Conservation (phyloP, 2,113 vertebrate genomes). For the Syngnathus scovelli region DNA sequence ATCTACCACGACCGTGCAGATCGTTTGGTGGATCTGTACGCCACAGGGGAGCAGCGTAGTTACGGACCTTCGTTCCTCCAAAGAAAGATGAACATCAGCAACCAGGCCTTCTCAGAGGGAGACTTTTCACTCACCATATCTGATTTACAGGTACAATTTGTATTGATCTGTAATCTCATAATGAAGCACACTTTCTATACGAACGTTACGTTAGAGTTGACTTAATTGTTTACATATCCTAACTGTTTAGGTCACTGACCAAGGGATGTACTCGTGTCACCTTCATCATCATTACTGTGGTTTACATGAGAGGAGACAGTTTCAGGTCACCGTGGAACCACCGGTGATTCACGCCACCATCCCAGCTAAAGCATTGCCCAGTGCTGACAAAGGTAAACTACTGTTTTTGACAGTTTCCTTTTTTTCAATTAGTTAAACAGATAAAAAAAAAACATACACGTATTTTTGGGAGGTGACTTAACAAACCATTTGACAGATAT, state of each 20-base stretch:
- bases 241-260: constrained; percentile 65
- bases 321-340: constrained; percentile 71
- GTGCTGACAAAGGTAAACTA: constrained; percentile 58
- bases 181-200: no score
- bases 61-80: constrained; percentile 82
- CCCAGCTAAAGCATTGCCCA: constrained; percentile 50
- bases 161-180: no score
- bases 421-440: not conserved
- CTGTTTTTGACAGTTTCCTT: not conserved
- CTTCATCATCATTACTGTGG: constrained; percentile 96
- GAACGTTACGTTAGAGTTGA: not conserved
- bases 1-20: constrained; percentile 84
- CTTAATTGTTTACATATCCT: not conserved
- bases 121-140: constrained; percentile 84
- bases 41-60: constrained; percentile 84
- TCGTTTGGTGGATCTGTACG: constrained; percentile 88
- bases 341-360: constrained; percentile 52
- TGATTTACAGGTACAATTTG: constrained; percentile 59
- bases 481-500: not conserved
- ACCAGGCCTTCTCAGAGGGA: constrained; percentile 76
- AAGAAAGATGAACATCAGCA: constrained; percentile 81
- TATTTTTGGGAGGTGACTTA: not conserved
- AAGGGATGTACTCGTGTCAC: constrained; percentile 89
- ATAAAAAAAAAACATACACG: not conserved
- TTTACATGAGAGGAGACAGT: constrained; percentile 85